phyloP scores from a whole-genome alignment of 2,888 invertebrate species.

The Agapetus fuscipes region DNA sequence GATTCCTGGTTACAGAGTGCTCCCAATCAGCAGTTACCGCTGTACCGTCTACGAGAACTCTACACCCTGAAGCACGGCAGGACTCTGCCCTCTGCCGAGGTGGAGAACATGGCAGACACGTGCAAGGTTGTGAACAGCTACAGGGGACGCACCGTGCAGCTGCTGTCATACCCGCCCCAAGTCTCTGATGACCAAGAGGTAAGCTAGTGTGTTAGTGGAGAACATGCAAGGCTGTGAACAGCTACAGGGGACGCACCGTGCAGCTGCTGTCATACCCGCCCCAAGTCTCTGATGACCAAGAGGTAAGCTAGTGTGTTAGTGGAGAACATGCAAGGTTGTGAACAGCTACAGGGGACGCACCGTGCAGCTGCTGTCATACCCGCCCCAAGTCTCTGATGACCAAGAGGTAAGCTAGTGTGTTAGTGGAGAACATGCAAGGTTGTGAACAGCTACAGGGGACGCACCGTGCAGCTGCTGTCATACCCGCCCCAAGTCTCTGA shows the following conservation, averaged over 20 bases:
- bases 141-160: constrained; percentile 53
- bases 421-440: constrained; percentile 62
- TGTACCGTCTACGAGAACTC: constrained; percentile 73
- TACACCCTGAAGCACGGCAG: constrained; percentile 74
- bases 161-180: constrained; percentile 43
- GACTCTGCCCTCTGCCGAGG: constrained; percentile 60
- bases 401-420: too few species aligned
- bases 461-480: constrained; percentile 52
- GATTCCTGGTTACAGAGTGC: constrained; percentile 63
- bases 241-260: constrained; percentile 54
- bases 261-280: constrained; percentile 44
- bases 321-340: constrained; percentile 56
- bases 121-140: constrained; percentile 55
- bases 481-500: constrained; percentile 39
- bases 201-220: too few species aligned
- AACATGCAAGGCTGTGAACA: constrained; percentile 58
- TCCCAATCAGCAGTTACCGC: constrained; percentile 61
- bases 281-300: constrained; percentile 30
- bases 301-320: too few species aligned
- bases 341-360: constrained; percentile 55
- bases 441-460: constrained; percentile 51
- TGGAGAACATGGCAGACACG: constrained; percentile 66
- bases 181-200: constrained; percentile 24
- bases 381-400: constrained; percentile 34
- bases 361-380: constrained; percentile 48